phyloP scores from a whole-genome alignment of 2,888 invertebrate species.

The Rhopalosiphum nymphaeae region DNA sequence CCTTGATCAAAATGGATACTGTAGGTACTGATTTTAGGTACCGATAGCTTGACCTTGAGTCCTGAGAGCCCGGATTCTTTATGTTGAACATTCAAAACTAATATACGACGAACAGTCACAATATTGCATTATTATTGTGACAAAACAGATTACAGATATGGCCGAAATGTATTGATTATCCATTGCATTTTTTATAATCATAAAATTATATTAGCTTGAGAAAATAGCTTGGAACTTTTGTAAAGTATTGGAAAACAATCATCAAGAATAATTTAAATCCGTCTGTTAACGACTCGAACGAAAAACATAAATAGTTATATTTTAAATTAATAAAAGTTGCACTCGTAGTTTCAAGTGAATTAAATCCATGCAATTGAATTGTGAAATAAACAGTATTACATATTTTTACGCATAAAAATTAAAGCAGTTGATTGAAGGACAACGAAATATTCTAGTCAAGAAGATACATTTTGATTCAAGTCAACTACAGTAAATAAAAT shows the following conservation, averaged over 20 bases:
- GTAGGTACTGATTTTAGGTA: not conserved
- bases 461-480: not conserved
- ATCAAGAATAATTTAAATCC: not conserved
- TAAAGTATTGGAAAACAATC: not conserved
- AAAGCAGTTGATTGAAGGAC: slow-evolving; percentile 6
- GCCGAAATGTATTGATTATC: not conserved
- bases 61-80: not conserved
- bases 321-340: slow-evolving; percentile 14
- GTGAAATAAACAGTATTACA: not conserved
- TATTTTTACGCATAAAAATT: not conserved
- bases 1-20: not conserved
- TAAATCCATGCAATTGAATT: not conserved
- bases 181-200: not conserved
- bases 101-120: not conserved
- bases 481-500: not conserved
- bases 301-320: not conserved
- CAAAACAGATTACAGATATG: not conserved
- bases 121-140: not conserved
- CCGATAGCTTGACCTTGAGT: not conserved
- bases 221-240: not conserved
- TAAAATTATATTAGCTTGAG: not conserved
- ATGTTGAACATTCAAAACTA: not conserved
- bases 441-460: not conserved
- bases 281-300: not conserved
- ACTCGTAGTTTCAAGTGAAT: not conserved